Percentiles rank a stretch among this genome's conserved stretches.
Evolutionary conservation across 2,797 vertebrate species (phyloP).

Genomic region (Peromyscus melanophrys): DNA sequence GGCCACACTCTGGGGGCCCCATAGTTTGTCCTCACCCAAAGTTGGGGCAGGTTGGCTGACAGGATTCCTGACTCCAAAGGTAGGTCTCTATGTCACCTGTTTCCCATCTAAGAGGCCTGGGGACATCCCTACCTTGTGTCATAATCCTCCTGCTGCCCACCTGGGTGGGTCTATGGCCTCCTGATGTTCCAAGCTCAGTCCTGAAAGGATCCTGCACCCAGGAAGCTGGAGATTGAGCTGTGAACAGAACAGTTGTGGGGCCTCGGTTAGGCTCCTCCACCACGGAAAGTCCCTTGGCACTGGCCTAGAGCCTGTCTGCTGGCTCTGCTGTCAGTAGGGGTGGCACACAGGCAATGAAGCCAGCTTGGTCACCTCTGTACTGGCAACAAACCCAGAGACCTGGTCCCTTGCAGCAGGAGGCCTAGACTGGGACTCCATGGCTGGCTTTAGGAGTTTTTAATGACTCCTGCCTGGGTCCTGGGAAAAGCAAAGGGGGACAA

Average conservation of each 20-base stretch:
- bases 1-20: neutral
- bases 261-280: neutral
- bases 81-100: neutral
- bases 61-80: neutral
- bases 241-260: neutral
- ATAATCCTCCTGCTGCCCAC: neutral
- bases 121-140: neutral
- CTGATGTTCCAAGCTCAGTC: accelerated
- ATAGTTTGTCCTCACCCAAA: neutral
- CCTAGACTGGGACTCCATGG: neutral
- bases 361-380: accelerated
- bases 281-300: neutral
- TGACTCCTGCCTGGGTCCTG: neutral
- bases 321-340: neutral
- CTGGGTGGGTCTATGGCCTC: accelerated
- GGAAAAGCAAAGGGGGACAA: neutral
- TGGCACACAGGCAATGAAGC: neutral
- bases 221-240: accelerated
- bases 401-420: accelerated
- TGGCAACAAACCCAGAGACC: accelerated
- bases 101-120: neutral
- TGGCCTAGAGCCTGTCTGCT: neutral
- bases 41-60: neutral
- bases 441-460: accelerated
- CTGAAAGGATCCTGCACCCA: accelerated